Evolutionary conservation across 2,888 invertebrate genomes (phyloP).

Genomic region (Halictus quadricinctus): DNA sequence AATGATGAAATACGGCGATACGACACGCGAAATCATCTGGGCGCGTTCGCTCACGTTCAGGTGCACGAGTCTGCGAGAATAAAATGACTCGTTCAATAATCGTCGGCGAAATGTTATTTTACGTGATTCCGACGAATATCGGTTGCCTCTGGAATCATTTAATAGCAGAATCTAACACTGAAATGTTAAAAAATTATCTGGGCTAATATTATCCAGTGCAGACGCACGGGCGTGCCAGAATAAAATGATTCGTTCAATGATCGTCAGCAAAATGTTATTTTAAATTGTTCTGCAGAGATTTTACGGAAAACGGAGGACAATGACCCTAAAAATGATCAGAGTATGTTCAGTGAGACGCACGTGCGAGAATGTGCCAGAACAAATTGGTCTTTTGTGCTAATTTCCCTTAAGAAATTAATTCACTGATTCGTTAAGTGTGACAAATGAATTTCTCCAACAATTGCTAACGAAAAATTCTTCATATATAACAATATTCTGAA

Average conservation of each 20-base stretch:
- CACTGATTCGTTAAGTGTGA: no score
- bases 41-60: background rate
- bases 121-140: background rate
- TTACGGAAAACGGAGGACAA: no score
- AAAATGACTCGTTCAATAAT: conserved; percentile 1
- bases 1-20: background rate
- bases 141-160: background rate
- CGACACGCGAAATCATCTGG: background rate
- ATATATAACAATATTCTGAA: no score
- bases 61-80: background rate
- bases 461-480: no score
- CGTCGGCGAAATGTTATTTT: background rate
- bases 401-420: no score
- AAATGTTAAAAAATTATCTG: background rate
- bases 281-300: background rate
- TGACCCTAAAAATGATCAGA: no score
- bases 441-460: no score
- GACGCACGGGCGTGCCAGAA: background rate
- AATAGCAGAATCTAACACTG: background rate
- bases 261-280: background rate
- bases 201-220: no score
- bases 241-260: background rate
- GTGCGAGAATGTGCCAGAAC: no score
- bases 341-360: no score
- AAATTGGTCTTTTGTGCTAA: no score